Conservation (phyloP, 1,140 invertebrate genomes). For the Lepidurus couesii region DNA sequence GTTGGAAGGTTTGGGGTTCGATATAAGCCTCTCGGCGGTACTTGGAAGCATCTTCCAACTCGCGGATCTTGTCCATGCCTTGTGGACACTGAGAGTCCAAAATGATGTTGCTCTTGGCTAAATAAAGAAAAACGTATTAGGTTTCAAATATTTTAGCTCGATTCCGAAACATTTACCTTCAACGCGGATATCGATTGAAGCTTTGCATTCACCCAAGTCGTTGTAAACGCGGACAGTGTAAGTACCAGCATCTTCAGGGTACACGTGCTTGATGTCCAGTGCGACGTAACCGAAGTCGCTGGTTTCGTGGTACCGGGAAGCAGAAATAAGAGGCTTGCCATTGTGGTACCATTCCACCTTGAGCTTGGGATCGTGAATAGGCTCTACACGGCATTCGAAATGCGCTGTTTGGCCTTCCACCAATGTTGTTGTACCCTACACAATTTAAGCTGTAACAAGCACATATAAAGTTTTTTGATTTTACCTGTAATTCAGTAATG, state of each 20-base stretch:
- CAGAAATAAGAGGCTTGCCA: conserved; percentile 77
- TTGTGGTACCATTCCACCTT: conserved; percentile 87
- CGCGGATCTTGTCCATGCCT: conserved; percentile 86
- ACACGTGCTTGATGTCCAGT: conserved; percentile 79
- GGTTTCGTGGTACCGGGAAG: conserved; percentile 82
- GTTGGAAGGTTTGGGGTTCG: conserved; percentile 76
- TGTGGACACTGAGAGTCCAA: conserved; percentile 91
- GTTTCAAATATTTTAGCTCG: conserved; percentile 51
- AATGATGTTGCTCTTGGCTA: conserved; percentile 81
- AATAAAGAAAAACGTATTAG: conserved; percentile 76
- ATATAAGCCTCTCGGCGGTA: conserved; percentile 64
- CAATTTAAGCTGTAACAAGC: conserved; percentile 42
- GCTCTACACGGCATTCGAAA: conserved; percentile 86
- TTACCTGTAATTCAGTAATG: conserved; percentile 59
- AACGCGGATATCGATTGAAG: conserved; percentile 70
- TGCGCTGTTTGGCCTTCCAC: conserved; percentile 80
- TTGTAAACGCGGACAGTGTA: conserved; percentile 87
- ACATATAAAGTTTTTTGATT: conserved; percentile 18
- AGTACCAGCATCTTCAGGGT: conserved; percentile 89
- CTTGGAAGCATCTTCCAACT: conserved; percentile 76
- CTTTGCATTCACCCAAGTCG: conserved; percentile 75
- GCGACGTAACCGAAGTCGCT: conserved; percentile 94
- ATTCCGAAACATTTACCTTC: conserved; percentile 38
- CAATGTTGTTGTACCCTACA: conserved; percentile 67
- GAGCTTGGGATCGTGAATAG: conserved; percentile 82